These are phyloP conservation scores for Apostichopus leukothele DNA, from an alignment of 53 echinoderm and acorn worm genomes.

Conservation along the genomic window DNA sequence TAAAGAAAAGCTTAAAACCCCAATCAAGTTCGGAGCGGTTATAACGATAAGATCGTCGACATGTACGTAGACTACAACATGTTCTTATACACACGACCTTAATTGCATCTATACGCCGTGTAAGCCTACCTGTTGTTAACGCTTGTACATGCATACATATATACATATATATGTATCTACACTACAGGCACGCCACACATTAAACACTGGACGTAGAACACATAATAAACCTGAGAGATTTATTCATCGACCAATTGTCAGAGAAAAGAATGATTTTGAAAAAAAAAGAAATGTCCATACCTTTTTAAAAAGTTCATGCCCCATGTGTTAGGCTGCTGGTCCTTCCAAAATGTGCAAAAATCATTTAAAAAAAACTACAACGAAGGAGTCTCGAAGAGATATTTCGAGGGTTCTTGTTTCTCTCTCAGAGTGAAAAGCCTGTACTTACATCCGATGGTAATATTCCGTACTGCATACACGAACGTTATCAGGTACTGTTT, in stretches of 20 bases:
- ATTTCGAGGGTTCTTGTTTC: background rate
- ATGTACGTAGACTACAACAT: background rate
- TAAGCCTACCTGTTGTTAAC: conserved; percentile 43
- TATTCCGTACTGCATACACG: background rate
- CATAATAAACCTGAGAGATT: background rate
- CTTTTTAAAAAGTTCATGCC: conserved; percentile 52
- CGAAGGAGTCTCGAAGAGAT: background rate
- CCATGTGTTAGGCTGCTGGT: conserved; percentile 43
- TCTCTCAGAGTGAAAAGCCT: background rate
- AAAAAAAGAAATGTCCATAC: conserved; percentile 4
- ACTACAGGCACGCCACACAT: background rate
- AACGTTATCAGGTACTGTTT: background rate
- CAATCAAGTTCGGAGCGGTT: too few relatives aligned
- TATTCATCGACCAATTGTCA: background rate
- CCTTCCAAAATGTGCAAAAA: conserved; percentile 38
- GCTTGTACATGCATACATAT: background rate
- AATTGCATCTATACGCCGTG: conserved; percentile 15
- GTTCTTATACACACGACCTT: background rate
- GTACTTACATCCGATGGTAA: background rate
- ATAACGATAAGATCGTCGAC: too few relatives aligned
- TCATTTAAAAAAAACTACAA: background rate
- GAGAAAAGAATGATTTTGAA: background rate
- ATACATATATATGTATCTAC: background rate
- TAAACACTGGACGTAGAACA: background rate
- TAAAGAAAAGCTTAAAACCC: too few relatives aligned